Percentiles rank a stretch among this genome's conserved stretches.
Evolutionary conservation across 1,140 invertebrate genomes (phyloP).

Genomic region (Hycleus phaleratus): DNA sequence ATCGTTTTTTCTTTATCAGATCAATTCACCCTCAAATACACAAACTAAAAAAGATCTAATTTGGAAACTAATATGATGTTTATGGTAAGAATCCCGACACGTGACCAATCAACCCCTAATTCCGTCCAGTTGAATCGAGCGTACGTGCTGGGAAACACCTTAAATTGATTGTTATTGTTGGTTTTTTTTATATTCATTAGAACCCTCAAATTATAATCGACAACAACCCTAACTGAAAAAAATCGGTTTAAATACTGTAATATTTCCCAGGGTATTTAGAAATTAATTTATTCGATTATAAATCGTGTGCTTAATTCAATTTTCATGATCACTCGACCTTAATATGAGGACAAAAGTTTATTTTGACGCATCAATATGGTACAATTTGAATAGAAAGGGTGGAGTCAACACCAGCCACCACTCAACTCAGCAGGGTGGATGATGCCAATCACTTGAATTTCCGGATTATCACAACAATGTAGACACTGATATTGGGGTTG

Average conservation of each 20-base stretch:
- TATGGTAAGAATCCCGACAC: constrained; percentile 11
- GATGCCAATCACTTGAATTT: constrained; percentile 3
- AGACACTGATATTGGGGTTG: too few relatives aligned
- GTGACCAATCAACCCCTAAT: constrained; percentile 17
- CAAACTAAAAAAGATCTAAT: background rate
- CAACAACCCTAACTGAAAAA: too few relatives aligned
- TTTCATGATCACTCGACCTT: constrained; percentile 27
- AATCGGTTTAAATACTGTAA: too few relatives aligned
- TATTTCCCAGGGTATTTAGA: too few relatives aligned
- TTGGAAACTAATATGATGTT: constrained; percentile 16
- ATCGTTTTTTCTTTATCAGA: background rate
- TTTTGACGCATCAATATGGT: constrained; percentile 31
- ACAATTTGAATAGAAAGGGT: constrained; percentile 17
- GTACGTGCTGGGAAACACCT: constrained; percentile 19
- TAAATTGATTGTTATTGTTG: constrained; percentile 12
- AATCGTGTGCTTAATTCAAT: constrained; percentile 25
- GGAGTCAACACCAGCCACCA: constrained; percentile 13
- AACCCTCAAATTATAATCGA: too few relatives aligned
- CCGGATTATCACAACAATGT: too few relatives aligned
- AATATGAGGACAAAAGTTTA: constrained; percentile 26
- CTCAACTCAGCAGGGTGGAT: constrained; percentile 3
- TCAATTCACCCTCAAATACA: too few relatives aligned
- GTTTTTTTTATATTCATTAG: too few relatives aligned
- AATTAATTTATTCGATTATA: background rate
- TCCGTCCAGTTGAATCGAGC: background rate